Percentiles rank a stretch among this genome's conserved stretches.
Evolutionary conservation across 2,797 vertebrate genomes (phyloP).

Genomic region (Molossus molossus): DNA sequence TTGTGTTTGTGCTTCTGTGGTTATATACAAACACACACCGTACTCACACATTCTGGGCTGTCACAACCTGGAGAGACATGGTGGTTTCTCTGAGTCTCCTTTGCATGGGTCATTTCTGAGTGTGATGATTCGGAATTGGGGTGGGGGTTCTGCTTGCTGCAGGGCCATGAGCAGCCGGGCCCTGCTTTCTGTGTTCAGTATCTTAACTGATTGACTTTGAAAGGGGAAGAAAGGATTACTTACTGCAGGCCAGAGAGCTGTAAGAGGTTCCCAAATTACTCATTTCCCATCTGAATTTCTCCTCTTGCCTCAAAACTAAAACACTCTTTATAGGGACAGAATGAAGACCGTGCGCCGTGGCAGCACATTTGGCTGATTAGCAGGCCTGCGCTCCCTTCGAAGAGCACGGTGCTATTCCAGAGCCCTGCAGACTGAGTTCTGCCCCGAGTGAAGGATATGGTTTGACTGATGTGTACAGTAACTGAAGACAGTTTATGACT

Average conservation of each 20-base stretch:
- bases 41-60: neutral
- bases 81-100: neutral
- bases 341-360: neutral
- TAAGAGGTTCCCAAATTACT: conserved; percentile 63
- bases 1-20: neutral
- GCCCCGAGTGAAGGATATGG: neutral
- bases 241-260: neutral
- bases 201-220: conserved; percentile 61
- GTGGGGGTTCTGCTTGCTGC: neutral
- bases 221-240: conserved; percentile 69
- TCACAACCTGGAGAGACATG: neutral
- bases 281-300: conserved; percentile 71
- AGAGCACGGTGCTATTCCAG: neutral
- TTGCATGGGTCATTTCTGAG: neutral
- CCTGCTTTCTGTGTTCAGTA: neutral
- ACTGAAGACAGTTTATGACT: conserved; percentile 64
- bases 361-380: conserved; percentile 47
- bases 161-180: neutral
- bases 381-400: neutral
- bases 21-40: too few species aligned
- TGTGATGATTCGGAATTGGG: neutral
- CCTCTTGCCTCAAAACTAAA: conserved; percentile 59
- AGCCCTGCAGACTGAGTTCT: neutral
- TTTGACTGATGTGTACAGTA: conserved; percentile 65
- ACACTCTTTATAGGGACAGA: neutral